Evolutionary conservation across 2,113 vertebrate species (phyloP).

Genomic region (Melanocharis versteri): DNA sequence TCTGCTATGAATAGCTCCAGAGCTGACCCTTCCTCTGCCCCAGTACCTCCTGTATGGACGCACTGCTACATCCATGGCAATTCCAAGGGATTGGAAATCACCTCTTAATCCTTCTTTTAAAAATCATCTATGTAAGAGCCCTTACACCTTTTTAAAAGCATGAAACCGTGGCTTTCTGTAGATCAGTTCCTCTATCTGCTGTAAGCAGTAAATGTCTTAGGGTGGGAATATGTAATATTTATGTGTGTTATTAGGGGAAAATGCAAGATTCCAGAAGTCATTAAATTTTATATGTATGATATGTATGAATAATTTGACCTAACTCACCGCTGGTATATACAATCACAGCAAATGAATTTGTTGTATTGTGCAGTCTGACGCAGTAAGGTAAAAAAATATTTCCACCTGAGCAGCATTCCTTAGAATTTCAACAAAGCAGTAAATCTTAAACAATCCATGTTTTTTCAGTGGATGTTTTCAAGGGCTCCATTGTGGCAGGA

Average conservation of each 20-base stretch:
- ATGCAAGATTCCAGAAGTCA: neutral
- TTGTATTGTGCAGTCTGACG: neutral
- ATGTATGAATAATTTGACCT: neutral
- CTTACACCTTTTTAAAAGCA: neutral
- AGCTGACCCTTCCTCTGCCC: neutral
- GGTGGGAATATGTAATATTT: neutral
- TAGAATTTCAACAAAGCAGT: neutral
- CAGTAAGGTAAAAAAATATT: neutral
- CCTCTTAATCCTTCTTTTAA: slow-evolving; percentile 31
- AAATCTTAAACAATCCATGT: neutral
- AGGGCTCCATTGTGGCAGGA: neutral
- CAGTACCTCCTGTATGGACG: neutral
- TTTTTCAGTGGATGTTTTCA: neutral
- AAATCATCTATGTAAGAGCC: neutral
- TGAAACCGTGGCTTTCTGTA: neutral
- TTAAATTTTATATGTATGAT: neutral
- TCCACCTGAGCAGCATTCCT: neutral
- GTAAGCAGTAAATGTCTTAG: neutral
- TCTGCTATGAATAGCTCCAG: neutral
- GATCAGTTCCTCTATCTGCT: neutral
- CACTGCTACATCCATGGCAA: neutral
- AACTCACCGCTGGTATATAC: neutral
- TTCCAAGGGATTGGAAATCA: slow-evolving; percentile 5
- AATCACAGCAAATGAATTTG: neutral
- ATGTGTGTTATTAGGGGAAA: neutral